A percentile compares a stretch with the other conserved stretches of the same genome.
phyloP scores from a whole-genome alignment of 2,888 invertebrate species.

The Megaustenia siamemsis region DNA sequence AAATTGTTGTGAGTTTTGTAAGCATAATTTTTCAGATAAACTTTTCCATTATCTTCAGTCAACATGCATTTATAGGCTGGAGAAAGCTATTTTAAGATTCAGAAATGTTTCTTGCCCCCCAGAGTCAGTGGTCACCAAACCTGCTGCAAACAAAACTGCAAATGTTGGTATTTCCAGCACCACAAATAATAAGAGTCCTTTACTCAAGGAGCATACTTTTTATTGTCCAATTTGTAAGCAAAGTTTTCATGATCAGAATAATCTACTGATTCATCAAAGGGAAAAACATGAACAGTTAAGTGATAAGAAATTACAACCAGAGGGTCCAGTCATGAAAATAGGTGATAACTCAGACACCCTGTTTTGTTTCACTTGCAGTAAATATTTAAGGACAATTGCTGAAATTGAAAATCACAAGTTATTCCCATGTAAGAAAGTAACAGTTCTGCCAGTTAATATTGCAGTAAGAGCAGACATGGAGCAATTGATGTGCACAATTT shows the following conservation, averaged over 20 bases:
- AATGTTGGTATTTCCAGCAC: neutral
- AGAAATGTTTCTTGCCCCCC: neutral
- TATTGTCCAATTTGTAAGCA: neutral
- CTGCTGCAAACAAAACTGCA: neutral
- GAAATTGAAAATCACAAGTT: neutral
- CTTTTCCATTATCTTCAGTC: neutral
- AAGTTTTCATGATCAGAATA: neutral
- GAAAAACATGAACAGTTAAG: neutral
- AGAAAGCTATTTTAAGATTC: conserved; percentile 23
- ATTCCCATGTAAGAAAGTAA: neutral
- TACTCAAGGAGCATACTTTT: neutral
- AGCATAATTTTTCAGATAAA: neutral
- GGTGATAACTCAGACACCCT: neutral
- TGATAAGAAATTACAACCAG: neutral
- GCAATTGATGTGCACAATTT: conserved; percentile 2
- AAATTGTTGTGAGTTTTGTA: conserved; percentile 27
- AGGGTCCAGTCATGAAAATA: neutral
- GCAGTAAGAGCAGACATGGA: neutral
- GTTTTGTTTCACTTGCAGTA: conserved; percentile 5
- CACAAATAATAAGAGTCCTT: neutral
- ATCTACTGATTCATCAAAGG: neutral
- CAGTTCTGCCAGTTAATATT: neutral
- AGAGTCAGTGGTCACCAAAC: neutral
- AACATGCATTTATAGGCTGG: neutral
- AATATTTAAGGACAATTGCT: neutral